Evolutionary conservation across 2,113 vertebrate species (phyloP), one percentile per base, ranked within the genome.

Genomic region (Plestiodon gilberti): DNA sequence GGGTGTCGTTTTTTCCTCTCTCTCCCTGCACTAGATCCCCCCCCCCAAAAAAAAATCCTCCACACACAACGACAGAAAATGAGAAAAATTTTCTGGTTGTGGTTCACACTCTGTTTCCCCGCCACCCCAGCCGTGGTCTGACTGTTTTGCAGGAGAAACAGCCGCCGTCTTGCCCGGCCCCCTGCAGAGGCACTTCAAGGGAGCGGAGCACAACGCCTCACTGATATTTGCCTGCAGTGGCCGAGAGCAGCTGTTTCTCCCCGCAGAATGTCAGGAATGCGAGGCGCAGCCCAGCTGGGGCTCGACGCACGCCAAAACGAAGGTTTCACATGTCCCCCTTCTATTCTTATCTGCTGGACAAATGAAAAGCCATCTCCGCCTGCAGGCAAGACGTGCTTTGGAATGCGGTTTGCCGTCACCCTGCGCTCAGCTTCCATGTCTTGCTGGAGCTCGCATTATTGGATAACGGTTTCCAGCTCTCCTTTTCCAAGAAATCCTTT

Each of bases 341-440:
- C 75, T 78, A 52, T 3, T 62, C 89, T 4, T 1, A 62, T 55
- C 67, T 23, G 82, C 90, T 61, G 35, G 18, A 65, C 18, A 73
- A 84, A 75, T 0, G 43, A 75, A 88, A 59, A 48, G 62, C 55
- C 1, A 2, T 5, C 71, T 67, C 48, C 52, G 2, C 1, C 0
- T 0, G 2, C 0, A 71, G 14, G 13, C 23, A 15, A 78, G 8
- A n/a, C 0, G 4, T 14, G 9, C 59, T 33, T 74, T 65, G 9
- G 71, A 59, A 78, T 30, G 43, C 43, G 61, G 6, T 15, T 71
- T 4, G 20, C 61, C 38, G 0, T 2, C 55, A 18, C 69, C 1
- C 2, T 0, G 0, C 1, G 81, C 23, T 0, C 75, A 30, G 0
- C 64, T 48, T 48, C 8, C 0, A 28, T 18, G 1, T 14, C 14